Evolutionary conservation across 2,113 vertebrate genomes (phyloP), one percentile per base, ranked within the genome.

Genomic region (Electrona antarctica): DNA sequence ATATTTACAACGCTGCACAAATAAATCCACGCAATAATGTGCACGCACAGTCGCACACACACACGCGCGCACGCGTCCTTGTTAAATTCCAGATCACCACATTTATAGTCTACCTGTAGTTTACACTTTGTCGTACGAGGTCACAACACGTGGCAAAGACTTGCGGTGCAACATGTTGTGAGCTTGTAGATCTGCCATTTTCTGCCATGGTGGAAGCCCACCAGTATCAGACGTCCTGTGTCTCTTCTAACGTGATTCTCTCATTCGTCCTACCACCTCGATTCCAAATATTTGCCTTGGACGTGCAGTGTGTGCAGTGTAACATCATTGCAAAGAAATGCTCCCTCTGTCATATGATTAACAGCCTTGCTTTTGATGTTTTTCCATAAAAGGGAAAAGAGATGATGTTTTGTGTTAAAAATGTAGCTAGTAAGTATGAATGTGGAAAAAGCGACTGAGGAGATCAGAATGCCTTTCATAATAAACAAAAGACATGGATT

Each of bases 381-480:
- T 63, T 50, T 68, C 59, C 73, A 11, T 71, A 62, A 71, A 41
- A 46, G 48, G 33, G 33, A 41, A 28, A 14, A 0, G 64, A 81
- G 64, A 82, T 73, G 67, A 74, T n/a, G 50, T 70, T 33, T 59
- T 73, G 10, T 76, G 64, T 67, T 75, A 65, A 63, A 76, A 78
- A n/a, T 21, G 21, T 21, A 54, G 29, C 52, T 29, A 52, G 67
- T 55, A 47, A n/a, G 54, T 33, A 50, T 55, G 69, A 69, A 73
- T 60, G 14, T 67, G 29, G 63, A 69, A 76, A 78, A 33, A 49
- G 69, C 66, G 33, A 41, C 3, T 58, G 62, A 14, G n/a, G 63
- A 15, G 33, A 21, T 21, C 21, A 21, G 33, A 41, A 41, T 4
- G 33, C 33, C 33, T 41, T 41, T 41, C 33, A 41, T 41, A 41